phyloP scores from a whole-genome alignment of 2,888 invertebrate genomes.

The Theodoxus fluviatilis region DNA sequence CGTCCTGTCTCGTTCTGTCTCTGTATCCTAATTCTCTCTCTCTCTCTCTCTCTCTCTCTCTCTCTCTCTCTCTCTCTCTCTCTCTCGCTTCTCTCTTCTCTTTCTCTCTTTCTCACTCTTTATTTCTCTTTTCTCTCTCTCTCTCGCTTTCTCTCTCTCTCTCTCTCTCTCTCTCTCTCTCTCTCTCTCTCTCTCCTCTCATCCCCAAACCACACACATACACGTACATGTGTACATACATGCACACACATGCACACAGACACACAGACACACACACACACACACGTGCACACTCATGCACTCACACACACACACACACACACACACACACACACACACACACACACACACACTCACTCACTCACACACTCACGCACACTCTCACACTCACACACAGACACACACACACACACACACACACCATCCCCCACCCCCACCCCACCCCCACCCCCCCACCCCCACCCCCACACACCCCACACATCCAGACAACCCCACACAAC shows the following conservation, averaged over 20 bases:
- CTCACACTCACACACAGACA: constrained; percentile 9
- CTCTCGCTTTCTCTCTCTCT: constrained; percentile 1
- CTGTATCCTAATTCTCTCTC: no score
- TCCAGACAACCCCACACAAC: no score
- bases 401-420: neutral
- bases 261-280: neutral
- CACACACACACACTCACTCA: neutral
- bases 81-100: no score
- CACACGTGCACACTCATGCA: neutral
- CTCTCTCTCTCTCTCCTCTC: neutral
- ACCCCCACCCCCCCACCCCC: neutral
- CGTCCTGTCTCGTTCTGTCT: no score
- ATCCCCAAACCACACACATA: neutral
- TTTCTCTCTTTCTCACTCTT: constrained; percentile 18
- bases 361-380: neutral
- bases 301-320: constrained; percentile 1
- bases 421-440: neutral
- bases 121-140: constrained; percentile 3
- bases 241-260: neutral
- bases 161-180: neutral
- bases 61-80: constrained; percentile 3
- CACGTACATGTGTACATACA: no score
- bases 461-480: neutral
- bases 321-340: neutral
- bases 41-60: neutral